These are phyloP conservation scores for Oreotrochilus melanogaster DNA, from an alignment of 2,113 vertebrate genomes.

Conservation along the genomic window DNA sequence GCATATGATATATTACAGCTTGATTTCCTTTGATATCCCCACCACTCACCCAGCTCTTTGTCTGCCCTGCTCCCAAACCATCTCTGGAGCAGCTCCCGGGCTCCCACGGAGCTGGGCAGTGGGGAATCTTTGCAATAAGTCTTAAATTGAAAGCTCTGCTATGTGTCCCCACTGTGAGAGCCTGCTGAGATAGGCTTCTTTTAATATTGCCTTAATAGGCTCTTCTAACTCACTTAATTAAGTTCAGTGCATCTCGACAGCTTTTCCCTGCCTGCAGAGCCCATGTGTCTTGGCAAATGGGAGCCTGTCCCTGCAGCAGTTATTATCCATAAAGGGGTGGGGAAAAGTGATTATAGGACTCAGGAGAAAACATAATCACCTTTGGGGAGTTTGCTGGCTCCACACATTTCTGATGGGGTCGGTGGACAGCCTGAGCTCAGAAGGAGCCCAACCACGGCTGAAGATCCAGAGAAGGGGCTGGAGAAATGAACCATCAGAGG, in stretches of 20 bases:
- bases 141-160: slow-evolving; percentile 57
- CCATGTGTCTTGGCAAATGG: slow-evolving; percentile 15
- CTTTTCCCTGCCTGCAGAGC: slow-evolving; percentile 48
- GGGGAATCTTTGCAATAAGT: slow-evolving; percentile 40
- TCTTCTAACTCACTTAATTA: slow-evolving; percentile 79
- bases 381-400: background rate
- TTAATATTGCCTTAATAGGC: slow-evolving; percentile 77
- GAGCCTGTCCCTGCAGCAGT: background rate
- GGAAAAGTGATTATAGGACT: slow-evolving; percentile 9
- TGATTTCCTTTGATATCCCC: slow-evolving; percentile 45
- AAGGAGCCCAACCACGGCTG: background rate
- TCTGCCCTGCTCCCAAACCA: background rate
- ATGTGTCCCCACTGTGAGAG: slow-evolving; percentile 13
- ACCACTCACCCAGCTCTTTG: slow-evolving; percentile 29
- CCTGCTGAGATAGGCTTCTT: slow-evolving; percentile 61
- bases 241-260: slow-evolving; percentile 44
- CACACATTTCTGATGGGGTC: background rate
- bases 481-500: background rate
- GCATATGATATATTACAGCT: slow-evolving; percentile 13
- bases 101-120: slow-evolving; percentile 14
- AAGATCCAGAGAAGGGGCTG: background rate
- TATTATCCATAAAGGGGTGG: background rate
- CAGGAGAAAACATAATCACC: background rate
- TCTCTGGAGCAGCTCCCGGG: slow-evolving; percentile 44
- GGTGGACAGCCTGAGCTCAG: rapidly evolving